Conservation (phyloP, 2,113 vertebrate species). For the Orthonyx spaldingii region DNA sequence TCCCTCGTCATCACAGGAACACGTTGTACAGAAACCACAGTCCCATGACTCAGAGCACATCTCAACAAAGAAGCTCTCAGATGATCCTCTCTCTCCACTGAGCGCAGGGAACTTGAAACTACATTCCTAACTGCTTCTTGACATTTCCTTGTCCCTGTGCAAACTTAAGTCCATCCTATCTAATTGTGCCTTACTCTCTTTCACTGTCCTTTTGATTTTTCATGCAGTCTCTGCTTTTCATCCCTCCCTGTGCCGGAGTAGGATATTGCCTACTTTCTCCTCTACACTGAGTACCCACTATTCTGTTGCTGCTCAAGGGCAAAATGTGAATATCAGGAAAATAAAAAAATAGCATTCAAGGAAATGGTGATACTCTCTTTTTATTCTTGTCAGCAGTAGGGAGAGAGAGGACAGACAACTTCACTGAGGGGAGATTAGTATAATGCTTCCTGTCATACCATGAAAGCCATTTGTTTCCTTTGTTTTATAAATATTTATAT, state of each 20-base stretch:
- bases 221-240: not conserved
- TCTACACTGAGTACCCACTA: not conserved
- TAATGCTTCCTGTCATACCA: not conserved
- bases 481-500: not conserved
- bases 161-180: not conserved
- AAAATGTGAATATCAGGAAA: not conserved
- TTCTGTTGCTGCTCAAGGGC: not conserved
- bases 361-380: not conserved
- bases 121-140: constrained; percentile 30
- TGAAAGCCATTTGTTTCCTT: not conserved
- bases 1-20: not conserved
- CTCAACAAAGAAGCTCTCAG: not conserved
- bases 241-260: not conserved
- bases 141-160: not conserved
- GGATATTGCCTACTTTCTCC: not conserved
- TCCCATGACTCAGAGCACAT: constrained; percentile 18
- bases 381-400: not conserved
- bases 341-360: not conserved
- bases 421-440: not conserved
- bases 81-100: not conserved
- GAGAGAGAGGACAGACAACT: not conserved
- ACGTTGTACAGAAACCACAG: constrained; percentile 12
- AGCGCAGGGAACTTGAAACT: constrained; percentile 17
- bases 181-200: not conserved
- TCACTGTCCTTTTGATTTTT: not conserved